phyloP scores from a whole-genome alignment of 2,888 invertebrate genomes.

The Phlogophora meticulosa region DNA sequence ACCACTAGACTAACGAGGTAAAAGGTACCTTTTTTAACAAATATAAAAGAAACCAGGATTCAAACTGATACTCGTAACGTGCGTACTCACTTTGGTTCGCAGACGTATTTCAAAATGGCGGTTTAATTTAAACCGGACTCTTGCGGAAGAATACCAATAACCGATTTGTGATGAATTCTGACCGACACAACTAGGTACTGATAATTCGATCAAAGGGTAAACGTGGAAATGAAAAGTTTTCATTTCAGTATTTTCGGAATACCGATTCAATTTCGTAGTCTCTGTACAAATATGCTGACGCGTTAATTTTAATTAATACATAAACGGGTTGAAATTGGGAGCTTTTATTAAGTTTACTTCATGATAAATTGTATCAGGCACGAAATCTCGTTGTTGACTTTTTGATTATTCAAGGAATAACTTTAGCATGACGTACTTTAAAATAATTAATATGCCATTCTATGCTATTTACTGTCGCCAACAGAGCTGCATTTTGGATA shows the following conservation, averaged over 20 bases:
- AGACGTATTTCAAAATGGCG: conserved; percentile 12
- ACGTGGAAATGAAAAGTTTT: conserved; percentile 34
- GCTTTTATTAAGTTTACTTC: too few relatives aligned
- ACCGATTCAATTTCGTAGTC: conserved; percentile 43
- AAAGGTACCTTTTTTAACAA: too few relatives aligned
- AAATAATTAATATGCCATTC: too few relatives aligned
- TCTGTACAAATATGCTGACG: conserved; percentile 55
- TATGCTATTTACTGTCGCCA: background rate
- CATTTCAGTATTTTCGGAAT: conserved; percentile 42
- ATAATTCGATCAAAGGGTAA: background rate
- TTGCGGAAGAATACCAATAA: conserved; percentile 50
- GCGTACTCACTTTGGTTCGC: conserved; percentile 8
- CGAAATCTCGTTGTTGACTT: conserved; percentile 22
- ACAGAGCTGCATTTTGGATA: background rate
- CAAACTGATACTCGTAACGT: too few relatives aligned
- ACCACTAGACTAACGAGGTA: too few relatives aligned
- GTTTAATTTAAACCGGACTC: conserved; percentile 33
- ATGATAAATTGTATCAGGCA: conserved; percentile 9
- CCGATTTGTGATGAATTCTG: conserved; percentile 48
- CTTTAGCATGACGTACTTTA: background rate
- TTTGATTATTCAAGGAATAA: conserved; percentile 34
- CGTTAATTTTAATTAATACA: conserved; percentile 65
- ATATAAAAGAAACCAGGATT: background rate
- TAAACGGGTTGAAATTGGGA: conserved; percentile 40
- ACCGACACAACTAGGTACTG: conserved; percentile 21